Evolutionary conservation across 2,113 vertebrate genomes (phyloP).

Genomic region (Bubalus kerabau): DNA sequence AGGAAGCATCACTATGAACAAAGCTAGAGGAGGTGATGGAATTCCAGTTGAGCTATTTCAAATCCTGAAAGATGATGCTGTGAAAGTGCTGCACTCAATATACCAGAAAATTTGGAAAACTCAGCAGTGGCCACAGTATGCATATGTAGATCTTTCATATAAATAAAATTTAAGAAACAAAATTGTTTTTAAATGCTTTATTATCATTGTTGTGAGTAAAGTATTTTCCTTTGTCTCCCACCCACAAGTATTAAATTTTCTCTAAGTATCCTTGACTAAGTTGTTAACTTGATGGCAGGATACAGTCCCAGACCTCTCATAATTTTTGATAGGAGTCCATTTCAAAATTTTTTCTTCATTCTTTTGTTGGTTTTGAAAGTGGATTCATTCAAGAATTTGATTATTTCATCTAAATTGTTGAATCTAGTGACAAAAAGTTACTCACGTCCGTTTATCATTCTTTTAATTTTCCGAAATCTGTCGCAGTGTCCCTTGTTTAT

Average conservation of each 20-base stretch:
- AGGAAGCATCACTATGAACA: too few species aligned
- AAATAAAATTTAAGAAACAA: not conserved
- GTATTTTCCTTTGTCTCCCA: not conserved
- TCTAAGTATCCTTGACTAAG: not conserved
- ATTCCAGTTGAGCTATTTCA: too few species aligned
- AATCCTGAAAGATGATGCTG: too few species aligned
- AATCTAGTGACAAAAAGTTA: not conserved
- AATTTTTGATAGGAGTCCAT: not conserved
- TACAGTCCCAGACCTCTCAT: not conserved
- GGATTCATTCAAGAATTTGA: not conserved
- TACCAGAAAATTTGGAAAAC: too few species aligned
- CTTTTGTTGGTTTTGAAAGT: not conserved
- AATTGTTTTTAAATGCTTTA: not conserved
- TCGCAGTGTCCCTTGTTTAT: not conserved
- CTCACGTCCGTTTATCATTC: not conserved
- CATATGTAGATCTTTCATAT: not conserved
- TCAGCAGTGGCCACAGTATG: not conserved
- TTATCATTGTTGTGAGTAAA: not conserved
- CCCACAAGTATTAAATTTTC: not conserved
- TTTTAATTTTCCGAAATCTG: not conserved
- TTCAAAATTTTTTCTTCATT: not conserved
- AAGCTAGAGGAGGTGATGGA: too few species aligned
- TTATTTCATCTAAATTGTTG: not conserved
- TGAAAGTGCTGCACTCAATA: too few species aligned
- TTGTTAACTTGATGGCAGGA: not conserved